Base-by-base conservation (phyloP, 64 coral and sea anemone genomes). In the Porites australiensis region DNA sequence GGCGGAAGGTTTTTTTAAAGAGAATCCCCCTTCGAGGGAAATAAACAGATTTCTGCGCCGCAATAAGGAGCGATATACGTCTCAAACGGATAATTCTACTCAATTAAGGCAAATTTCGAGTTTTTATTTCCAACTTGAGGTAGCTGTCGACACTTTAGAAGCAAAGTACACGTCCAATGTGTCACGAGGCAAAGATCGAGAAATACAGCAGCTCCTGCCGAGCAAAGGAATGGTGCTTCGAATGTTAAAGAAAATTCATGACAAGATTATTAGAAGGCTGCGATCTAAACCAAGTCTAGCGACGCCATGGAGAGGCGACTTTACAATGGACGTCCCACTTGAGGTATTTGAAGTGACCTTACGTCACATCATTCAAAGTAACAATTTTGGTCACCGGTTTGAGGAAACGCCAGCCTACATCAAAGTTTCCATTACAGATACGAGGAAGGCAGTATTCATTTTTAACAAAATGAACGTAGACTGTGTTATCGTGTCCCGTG, bases 191-290 rank as follows among this genome's bases (percentile, higher is more conserved):
- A 4, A 27, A 18, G 77, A 81, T 81, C 57, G 79, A 82, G 79
- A 82, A 83, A 66, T 83, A 66, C 80, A 83, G 23, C 59, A 83
- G 59, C 80, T 65, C 37, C 59, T 65, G 23, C 80, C 16, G 55
- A 82, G 55, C 13, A 8, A 82, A 58, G 55, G 79, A 82, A 82
- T 82, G 79, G 79, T 82, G 53, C 53, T 83, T 5, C 60, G 80
- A 59, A 65, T 59, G 51, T 60, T 83, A 64, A 83, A 83, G 79
- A 82, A 82, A 82, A 82, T 82, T 82, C 79, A 82, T 44, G 79
- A 82, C 53, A 82, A 82, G 79, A 83, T 83, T 54, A 6, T 59
- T 16, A 19, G 80, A 83, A 83, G 80, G 53, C 80, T 83, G 12
- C 53, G 80, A 83, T 83, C 80, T 7, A 65, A 5, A 83, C 80